Evolutionary conservation across 2,113 vertebrate genomes (phyloP), one percentile per base, ranked within the genome.

Genomic region (Chauna torquata): DNA sequence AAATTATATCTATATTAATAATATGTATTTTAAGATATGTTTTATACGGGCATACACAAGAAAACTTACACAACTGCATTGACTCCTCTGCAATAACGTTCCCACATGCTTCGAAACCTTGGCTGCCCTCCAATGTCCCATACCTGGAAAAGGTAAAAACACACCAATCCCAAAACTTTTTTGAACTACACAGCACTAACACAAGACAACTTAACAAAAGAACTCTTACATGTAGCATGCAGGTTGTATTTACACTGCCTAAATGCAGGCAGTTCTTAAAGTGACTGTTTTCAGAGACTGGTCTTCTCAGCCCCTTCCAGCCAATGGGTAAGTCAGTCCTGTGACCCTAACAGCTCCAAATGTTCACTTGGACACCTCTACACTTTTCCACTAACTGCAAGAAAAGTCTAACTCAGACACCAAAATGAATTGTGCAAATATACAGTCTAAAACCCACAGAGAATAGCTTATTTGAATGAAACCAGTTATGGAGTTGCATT

Each of bases 11-110:
- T 23, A 7, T 47, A 76, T 72, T 69, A 84, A 9, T 22, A 65
- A 57, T 9, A 80, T 4, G 16, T 49, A 66, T 16, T 85, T 82
- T 14, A 40, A 79, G 68, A 69, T 55, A 23, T 6, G 49, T 61
- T 88, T 75, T 82, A 9, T 52, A 2, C 36, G 24, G 38, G 32
- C 28, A 84, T 65, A 76, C 18, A 95, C 32, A 96, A 96, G 88
- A 83, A 79, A 93, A 96, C 97, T 98, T 95, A 98, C 97, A 98
- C 96, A 96, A 98, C 97, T 86, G 97, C 97, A 94, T 98, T 98
- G 91, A 98, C 98, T 87, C 98, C 98, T 97, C 98, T 93, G 92
- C 98, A 98, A 17, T 98, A 98, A 90, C 98, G 97, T 88, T 98
- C 97, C 98, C 98, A 98, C 98, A 97, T 95, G 81, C 96, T 98